Conservation (phyloP, 1,140 invertebrate species). For the Hypsibius dujardini region DNA sequence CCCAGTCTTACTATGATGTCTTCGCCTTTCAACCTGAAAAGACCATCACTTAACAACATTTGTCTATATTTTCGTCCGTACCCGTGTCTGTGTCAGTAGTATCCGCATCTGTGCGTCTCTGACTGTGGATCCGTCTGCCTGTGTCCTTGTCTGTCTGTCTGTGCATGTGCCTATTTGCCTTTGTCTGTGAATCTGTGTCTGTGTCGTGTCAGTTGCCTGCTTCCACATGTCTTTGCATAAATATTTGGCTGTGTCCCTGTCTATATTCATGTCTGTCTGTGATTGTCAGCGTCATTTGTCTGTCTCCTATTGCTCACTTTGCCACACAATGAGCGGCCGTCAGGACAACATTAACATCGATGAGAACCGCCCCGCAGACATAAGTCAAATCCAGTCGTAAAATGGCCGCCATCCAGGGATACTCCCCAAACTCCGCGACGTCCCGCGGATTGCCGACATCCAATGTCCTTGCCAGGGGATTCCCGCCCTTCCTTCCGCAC, state of each 20-base stretch:
- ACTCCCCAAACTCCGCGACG: conserved; percentile 30
- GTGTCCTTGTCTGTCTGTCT: too few relatives aligned
- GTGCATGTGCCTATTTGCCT: too few relatives aligned
- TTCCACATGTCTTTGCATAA: too few relatives aligned
- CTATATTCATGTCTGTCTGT: too few relatives aligned
- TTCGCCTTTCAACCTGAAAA: conserved; percentile 16
- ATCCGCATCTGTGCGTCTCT: too few relatives aligned
- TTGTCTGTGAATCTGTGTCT: too few relatives aligned
- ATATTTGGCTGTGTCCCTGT: too few relatives aligned
- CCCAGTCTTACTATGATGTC: conserved; percentile 45
- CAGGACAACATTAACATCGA: conserved; percentile 43
- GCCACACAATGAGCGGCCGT: conserved; percentile 49
- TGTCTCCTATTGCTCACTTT: conserved; percentile 36
- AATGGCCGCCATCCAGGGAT: conserved; percentile 36
- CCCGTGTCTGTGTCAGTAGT: too few relatives aligned
- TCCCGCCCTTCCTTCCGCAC: conserved; percentile 14
- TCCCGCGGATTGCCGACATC: not conserved
- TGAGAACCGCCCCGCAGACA: conserved; percentile 47
- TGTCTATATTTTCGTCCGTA: too few relatives aligned
- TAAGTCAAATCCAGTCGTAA: conserved; percentile 39
- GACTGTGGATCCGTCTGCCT: too few relatives aligned
- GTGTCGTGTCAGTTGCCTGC: too few relatives aligned
- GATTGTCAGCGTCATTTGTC: conserved; percentile 24
- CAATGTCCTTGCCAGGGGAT: not conserved
- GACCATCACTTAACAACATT: too few relatives aligned